Percentiles rank a stretch among this genome's conserved stretches.
Evolutionary conservation across 2,888 invertebrate genomes (phyloP).

Genomic region (Drosophila lacicola): DNA sequence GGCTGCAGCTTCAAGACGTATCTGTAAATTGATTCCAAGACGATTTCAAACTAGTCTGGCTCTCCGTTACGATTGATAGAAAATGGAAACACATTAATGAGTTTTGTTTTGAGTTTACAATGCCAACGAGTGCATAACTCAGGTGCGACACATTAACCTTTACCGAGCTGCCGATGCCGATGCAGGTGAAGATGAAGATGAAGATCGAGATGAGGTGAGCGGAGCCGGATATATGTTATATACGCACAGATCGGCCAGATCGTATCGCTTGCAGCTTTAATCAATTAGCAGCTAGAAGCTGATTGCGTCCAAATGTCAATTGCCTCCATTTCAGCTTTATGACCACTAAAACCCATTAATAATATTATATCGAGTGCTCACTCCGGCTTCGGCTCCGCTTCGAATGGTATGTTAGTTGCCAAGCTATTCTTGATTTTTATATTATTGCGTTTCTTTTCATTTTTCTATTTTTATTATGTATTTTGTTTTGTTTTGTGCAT

Average conservation of each 20-base stretch:
- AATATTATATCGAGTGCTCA: conserved; percentile 10
- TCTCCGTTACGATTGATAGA: conserved; percentile 13
- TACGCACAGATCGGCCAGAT: conserved; percentile 49
- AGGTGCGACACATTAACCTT: conserved; percentile 75
- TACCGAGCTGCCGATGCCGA: conserved; percentile 11
- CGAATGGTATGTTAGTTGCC: conserved; percentile 36
- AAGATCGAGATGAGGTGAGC: conserved; percentile 12
- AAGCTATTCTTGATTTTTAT: conserved; percentile 29
- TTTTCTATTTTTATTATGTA: not conserved
- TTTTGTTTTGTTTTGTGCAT: conserved; percentile 8
- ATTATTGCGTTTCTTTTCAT: conserved; percentile 29
- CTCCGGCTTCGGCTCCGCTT: conserved; percentile 19
- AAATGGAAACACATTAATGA: conserved; percentile 64
- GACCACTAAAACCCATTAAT: conserved; percentile 38
- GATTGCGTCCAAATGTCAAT: conserved; percentile 45
- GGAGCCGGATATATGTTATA: conserved; percentile 47
- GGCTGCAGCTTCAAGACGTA: conserved; percentile 21
- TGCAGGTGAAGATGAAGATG: conserved; percentile 5
- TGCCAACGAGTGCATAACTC: conserved; percentile 71
- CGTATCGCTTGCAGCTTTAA: conserved; percentile 21
- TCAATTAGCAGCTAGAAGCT: conserved; percentile 60
- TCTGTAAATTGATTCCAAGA: conserved; percentile 51
- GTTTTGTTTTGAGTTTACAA: conserved; percentile 40
- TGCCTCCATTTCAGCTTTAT: conserved; percentile 34
- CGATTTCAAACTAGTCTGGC: conserved; percentile 33